Conservation (phyloP, 1,140 invertebrate species). For the Sipha flava region DNA sequence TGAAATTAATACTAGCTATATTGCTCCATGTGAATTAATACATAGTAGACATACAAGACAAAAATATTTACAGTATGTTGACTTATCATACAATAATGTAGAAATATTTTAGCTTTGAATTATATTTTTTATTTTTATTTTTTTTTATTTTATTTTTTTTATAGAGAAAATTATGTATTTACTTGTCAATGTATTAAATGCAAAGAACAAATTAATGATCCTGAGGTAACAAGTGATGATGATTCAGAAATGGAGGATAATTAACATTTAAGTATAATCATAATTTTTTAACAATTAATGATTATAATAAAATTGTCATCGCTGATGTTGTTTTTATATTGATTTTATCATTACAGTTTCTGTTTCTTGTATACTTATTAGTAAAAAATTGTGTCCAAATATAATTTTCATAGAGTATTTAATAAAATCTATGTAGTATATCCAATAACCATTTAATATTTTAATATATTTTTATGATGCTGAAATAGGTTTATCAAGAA, state of each 20-base stretch:
- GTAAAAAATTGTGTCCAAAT: too few relatives aligned
- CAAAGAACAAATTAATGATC: constrained; percentile 58
- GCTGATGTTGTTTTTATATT: too few relatives aligned
- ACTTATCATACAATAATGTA: too few relatives aligned
- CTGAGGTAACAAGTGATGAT: constrained; percentile 71
- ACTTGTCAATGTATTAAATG: constrained; percentile 74
- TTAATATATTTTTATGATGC: neutral
- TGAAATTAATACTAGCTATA: constrained; percentile 84
- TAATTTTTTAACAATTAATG: neutral
- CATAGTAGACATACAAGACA: constrained; percentile 77
- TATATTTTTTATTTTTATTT: neutral
- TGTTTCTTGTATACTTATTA: too few relatives aligned
- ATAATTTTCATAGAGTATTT: too few relatives aligned
- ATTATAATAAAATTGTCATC: too few relatives aligned
- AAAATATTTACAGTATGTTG: constrained; percentile 56
- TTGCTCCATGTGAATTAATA: constrained; percentile 72
- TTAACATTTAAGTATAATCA: constrained; percentile 40
- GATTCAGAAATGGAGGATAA: constrained; percentile 57
- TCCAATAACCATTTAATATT: too few relatives aligned
- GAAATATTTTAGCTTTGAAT: too few relatives aligned
- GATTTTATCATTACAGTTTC: too few relatives aligned
- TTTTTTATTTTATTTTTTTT: constrained; percentile 38
- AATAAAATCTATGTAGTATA: too few relatives aligned
- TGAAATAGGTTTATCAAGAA: constrained; percentile 49
- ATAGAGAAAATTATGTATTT: constrained; percentile 80